phyloP scores from a whole-genome alignment of 2,888 invertebrate species.

The Drosophila lutescens region DNA sequence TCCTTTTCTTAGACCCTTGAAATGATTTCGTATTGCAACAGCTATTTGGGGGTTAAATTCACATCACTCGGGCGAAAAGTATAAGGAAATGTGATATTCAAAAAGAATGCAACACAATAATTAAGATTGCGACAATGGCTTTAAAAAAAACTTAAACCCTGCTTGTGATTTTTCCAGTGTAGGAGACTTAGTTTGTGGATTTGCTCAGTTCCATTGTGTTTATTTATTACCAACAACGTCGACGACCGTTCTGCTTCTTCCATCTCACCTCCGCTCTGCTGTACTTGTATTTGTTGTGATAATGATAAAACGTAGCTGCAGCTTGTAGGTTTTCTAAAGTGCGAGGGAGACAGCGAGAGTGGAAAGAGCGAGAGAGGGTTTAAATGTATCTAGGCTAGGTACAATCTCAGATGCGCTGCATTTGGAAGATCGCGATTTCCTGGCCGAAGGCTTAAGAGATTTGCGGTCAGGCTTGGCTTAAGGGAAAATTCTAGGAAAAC shows the following conservation, averaged over 20 bases:
- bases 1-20: too few relatives aligned
- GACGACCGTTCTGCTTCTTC: slow-evolving; percentile 24
- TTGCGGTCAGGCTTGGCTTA: slow-evolving; percentile 15
- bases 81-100: too few relatives aligned
- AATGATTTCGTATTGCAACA: too few relatives aligned
- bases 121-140: too few relatives aligned
- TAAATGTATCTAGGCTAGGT: slow-evolving; percentile 15
- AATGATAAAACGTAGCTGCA: slow-evolving; percentile 73
- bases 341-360: not conserved
- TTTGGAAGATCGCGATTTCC: slow-evolving; percentile 6
- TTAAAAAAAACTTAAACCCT: not conserved
- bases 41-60: too few relatives aligned
- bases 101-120: too few relatives aligned
- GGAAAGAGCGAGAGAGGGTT: not conserved
- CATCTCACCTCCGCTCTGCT: slow-evolving; percentile 32
- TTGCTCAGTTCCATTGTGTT: slow-evolving; percentile 58
- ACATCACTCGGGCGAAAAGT: too few relatives aligned
- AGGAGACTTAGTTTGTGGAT: slow-evolving; percentile 21
- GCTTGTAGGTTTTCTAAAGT: slow-evolving; percentile 63
- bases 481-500: slow-evolving; percentile 14
- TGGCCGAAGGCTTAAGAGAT: slow-evolving; percentile 21
- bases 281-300: slow-evolving; percentile 42
- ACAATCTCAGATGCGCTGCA: slow-evolving; percentile 40
- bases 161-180: not conserved
- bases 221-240: slow-evolving; percentile 72